Conservation (phyloP, 2,797 vertebrate species). For the Alca torda region DNA sequence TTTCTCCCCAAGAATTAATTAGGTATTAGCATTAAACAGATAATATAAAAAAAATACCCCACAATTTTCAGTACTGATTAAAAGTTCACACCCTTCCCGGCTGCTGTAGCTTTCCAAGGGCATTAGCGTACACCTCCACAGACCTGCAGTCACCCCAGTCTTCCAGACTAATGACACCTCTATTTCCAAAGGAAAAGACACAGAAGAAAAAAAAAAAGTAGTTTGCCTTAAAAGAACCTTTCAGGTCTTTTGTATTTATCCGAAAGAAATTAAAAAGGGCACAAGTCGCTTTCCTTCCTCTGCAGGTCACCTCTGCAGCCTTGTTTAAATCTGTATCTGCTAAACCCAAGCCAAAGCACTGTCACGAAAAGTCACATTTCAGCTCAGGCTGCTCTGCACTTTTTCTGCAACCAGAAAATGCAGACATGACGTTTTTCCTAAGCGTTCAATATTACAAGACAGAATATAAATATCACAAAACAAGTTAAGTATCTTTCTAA, state of each 20-base stretch:
- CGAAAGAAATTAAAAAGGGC: slow-evolving; percentile 28
- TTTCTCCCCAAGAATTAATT: slow-evolving; percentile 46
- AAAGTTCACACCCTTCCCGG: slow-evolving; percentile 12
- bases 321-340: slow-evolving; percentile 52
- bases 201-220: background rate
- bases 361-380: slow-evolving; percentile 47
- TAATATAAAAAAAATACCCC: background rate
- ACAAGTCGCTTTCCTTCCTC: slow-evolving; percentile 21
- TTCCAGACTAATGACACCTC: background rate
- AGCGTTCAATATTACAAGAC: slow-evolving; percentile 66
- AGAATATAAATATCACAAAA: slow-evolving; percentile 74
- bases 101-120: background rate
- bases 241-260: slow-evolving; percentile 28
- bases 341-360: slow-evolving; percentile 48
- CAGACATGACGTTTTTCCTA: slow-evolving; percentile 68
- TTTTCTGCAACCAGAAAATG: slow-evolving; percentile 54
- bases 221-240: slow-evolving; percentile 40
- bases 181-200: slow-evolving; percentile 28
- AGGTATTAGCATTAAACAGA: slow-evolving; percentile 19
- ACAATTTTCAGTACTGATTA: slow-evolving; percentile 31
- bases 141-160: slow-evolving; percentile 22
- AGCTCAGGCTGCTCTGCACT: slow-evolving; percentile 44
- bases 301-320: slow-evolving; percentile 65
- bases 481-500: slow-evolving; percentile 72
- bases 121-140: background rate